Percentiles rank a stretch among this genome's conserved stretches.
Evolutionary conservation across 92 coral and sea anemone genomes (phyloP).

Genomic region (Porites evermanni): DNA sequence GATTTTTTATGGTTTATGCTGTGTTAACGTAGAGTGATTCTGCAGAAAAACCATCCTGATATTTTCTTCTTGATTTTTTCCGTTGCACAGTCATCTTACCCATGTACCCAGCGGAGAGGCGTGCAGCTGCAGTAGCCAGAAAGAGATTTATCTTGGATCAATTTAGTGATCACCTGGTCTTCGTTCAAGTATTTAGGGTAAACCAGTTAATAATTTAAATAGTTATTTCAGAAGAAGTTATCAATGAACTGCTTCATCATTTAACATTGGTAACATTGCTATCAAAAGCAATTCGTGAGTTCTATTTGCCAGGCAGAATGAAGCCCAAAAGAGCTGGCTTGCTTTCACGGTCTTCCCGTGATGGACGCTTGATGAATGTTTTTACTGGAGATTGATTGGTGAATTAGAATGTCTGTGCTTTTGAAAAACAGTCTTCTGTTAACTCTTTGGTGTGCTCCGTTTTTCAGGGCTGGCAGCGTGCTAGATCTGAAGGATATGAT

Average conservation of each 20-base stretch:
- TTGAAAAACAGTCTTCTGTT: background rate
- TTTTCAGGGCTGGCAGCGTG: conserved; percentile 96
- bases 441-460: background rate
- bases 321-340: no score
- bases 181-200: conserved; percentile 94
- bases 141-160: conserved; percentile 85
- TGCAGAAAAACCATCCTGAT: no score
- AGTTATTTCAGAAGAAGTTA: background rate
- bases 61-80: background rate
- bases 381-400: no score
- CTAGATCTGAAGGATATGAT: conserved; percentile 90
- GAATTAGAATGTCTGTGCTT: background rate
- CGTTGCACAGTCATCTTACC: conserved; percentile 82
- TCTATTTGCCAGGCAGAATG: no score
- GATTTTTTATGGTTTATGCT: no score
- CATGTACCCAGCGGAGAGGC: conserved; percentile 85
- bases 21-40: background rate
- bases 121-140: conserved; percentile 80
- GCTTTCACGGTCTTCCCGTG: no score
- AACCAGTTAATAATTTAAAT: background rate
- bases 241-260: no score
- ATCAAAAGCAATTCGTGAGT: no score
- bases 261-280: background rate
- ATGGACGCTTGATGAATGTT: no score
- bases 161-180: conserved; percentile 92